Evolutionary conservation across 2,888 invertebrate species (phyloP).

Genomic region (Anorthoa munda): DNA sequence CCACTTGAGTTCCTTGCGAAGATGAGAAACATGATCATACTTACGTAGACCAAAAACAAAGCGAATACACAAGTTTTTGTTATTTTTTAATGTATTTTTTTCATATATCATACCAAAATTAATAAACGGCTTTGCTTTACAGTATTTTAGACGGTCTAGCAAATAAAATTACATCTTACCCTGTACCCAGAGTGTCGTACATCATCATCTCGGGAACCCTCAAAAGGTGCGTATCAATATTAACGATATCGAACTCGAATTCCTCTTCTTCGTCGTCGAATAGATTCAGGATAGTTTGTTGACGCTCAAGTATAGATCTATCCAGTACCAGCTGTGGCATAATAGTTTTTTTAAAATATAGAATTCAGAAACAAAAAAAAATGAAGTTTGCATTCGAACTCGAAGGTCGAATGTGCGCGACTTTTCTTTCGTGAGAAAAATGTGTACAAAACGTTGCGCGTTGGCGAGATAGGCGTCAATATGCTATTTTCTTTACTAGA

Average conservation of each 20-base stretch:
- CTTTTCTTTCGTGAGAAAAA: too few species aligned
- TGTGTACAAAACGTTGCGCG: too few species aligned
- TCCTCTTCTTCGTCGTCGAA: slow-evolving; percentile 89
- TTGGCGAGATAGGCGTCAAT: too few species aligned
- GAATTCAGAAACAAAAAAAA: too few species aligned
- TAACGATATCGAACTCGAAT: slow-evolving; percentile 87
- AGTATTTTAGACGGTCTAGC: neutral
- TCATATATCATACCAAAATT: neutral
- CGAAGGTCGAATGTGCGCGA: too few species aligned
- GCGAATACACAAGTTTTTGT: too few species aligned
- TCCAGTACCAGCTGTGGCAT: neutral
- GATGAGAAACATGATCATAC: too few species aligned
- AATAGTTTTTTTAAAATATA: neutral
- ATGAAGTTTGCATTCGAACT: too few species aligned
- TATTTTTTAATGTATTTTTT: too few species aligned
- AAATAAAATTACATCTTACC: slow-evolving; percentile 59
- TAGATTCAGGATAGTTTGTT: slow-evolving; percentile 74
- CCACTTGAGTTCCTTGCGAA: too few species aligned
- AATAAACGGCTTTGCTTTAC: neutral
- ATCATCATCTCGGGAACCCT: slow-evolving; percentile 78
- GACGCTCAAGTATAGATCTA: slow-evolving; percentile 32
- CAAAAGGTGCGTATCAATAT: slow-evolving; percentile 80
- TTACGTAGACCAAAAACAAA: too few species aligned
- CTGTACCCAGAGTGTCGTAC: slow-evolving; percentile 42
- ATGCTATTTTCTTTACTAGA: too few species aligned